These are phyloP conservation scores for Uropetala carovei DNA, from an alignment of 2,888 invertebrate species.

Conservation along the genomic window DNA sequence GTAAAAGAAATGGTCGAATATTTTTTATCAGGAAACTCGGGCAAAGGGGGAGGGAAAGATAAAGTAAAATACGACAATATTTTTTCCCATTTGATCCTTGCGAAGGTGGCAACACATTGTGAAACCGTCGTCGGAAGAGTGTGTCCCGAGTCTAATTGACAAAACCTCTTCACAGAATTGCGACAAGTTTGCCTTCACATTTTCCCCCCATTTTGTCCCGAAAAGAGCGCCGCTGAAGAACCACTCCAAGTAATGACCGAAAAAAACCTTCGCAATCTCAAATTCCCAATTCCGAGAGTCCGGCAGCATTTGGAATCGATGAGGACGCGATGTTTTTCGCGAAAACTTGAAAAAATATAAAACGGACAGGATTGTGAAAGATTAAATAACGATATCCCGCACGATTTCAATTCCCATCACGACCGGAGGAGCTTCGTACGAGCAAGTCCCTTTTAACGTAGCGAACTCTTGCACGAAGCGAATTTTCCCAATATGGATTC, in stretches of 20 bases:
- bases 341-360: no score
- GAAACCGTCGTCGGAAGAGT: not conserved
- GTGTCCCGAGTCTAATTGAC: not conserved
- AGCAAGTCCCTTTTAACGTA: no score
- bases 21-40: not conserved
- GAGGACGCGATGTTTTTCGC: no score
- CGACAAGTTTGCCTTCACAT: not conserved
- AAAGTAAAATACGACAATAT: not conserved
- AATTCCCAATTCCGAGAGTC: not conserved
- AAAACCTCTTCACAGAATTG: not conserved
- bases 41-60: not conserved
- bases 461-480: no score
- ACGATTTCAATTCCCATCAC: no score
- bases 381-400: no score
- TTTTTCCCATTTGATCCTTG: not conserved
- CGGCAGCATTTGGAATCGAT: not conserved
- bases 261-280: not conserved
- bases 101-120: not conserved
- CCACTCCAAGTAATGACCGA: not conserved
- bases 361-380: no score
- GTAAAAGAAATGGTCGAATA: no score
- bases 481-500: no score
- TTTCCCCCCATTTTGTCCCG: not conserved
- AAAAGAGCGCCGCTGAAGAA: not conserved
- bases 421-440: no score